phyloP scores from a whole-genome alignment of 2,113 vertebrate species.

The Caracal caracal region DNA sequence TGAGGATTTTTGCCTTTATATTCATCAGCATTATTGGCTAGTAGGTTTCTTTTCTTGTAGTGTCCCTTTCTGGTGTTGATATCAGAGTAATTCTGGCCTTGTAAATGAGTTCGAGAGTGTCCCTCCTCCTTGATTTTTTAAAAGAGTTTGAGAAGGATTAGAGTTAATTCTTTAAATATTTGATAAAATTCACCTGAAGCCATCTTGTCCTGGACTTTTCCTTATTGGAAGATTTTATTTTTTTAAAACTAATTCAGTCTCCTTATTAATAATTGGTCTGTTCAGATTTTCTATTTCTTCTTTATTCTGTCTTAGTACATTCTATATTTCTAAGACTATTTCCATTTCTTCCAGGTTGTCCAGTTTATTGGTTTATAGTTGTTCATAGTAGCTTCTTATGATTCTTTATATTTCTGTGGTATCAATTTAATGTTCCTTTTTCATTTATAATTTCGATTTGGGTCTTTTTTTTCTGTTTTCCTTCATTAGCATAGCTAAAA shows the following conservation, averaged over 20 bases:
- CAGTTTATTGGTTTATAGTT: neutral
- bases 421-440: neutral
- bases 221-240: neutral
- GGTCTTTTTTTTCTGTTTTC: neutral
- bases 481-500: neutral
- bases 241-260: neutral
- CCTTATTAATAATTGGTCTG: too few species aligned
- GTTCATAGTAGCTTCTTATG: neutral
- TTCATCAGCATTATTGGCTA: too few species aligned
- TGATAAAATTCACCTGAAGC: neutral
- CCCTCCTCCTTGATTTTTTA: neutral
- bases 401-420: neutral
- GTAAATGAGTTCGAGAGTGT: neutral
- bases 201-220: neutral
- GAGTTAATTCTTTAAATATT: neutral
- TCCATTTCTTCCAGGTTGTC: neutral
- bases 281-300: neutral
- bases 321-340: neutral
- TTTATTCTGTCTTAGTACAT: neutral
- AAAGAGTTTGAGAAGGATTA: neutral
- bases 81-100: too few species aligned
- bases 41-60: too few species aligned
- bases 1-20: too few species aligned
- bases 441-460: neutral
- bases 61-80: too few species aligned